Percentiles rank a stretch among this genome's conserved stretches.
These are phyloP conservation scores for Formicarius rufipectus DNA, from an alignment of 2,113 vertebrate genomes.

Conservation along the genomic window DNA sequence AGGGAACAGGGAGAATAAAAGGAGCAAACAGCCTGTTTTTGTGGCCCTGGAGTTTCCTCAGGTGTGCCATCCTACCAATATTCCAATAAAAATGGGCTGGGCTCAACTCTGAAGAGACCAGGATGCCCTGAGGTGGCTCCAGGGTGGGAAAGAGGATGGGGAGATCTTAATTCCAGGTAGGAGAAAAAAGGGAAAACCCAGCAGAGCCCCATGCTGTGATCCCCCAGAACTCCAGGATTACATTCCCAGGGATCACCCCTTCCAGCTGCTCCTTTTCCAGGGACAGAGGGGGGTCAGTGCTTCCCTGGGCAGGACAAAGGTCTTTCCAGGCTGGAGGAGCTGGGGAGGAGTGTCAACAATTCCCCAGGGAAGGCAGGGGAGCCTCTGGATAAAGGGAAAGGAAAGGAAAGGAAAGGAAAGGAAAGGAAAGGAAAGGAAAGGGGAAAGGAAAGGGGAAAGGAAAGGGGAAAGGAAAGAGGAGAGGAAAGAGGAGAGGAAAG, in stretches of 20 bases:
- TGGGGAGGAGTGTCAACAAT: too few relatives aligned
- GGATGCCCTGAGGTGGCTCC: not conserved
- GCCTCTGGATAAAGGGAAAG: not conserved
- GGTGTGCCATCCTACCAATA: accelerated
- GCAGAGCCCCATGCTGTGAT: not conserved
- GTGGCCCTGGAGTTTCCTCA: too few relatives aligned
- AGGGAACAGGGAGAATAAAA: not conserved
- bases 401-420: not conserved
- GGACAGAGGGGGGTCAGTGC: not conserved
- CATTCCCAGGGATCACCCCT: not conserved
- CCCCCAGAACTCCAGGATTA: not conserved
- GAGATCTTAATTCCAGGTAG: too few relatives aligned
- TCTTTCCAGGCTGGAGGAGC: not conserved
- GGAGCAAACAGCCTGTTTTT: accelerated
- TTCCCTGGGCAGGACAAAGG: not conserved
- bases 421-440: too few relatives aligned
- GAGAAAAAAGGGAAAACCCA: too few relatives aligned
- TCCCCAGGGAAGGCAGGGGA: not conserved
- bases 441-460: too few relatives aligned
- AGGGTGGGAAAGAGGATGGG: not conserved
- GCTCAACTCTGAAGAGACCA: too few relatives aligned
- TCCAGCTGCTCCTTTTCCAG: too few relatives aligned
- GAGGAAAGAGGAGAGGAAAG: too few relatives aligned
- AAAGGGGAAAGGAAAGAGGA: too few relatives aligned
- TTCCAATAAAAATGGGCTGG: not conserved